Percentiles rank a stretch among this genome's conserved stretches.
Evolutionary conservation across 2,113 vertebrate genomes (phyloP).

Genomic region (Forbesichthys agassizii): DNA sequence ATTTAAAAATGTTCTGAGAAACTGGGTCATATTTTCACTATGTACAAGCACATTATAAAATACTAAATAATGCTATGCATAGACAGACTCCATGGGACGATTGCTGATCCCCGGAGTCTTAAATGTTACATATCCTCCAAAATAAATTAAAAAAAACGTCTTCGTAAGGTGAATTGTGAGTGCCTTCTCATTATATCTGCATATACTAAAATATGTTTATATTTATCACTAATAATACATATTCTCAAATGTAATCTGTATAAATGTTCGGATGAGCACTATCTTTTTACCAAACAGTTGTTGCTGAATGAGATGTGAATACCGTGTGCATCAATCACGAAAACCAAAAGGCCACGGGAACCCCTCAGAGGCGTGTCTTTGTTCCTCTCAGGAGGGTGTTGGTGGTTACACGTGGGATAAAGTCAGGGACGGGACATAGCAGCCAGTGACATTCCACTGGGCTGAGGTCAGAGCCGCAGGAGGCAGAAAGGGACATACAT

Average conservation of each 20-base stretch:
- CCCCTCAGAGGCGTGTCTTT: constrained; percentile 48
- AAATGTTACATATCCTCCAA: not conserved
- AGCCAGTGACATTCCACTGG: constrained; percentile 60
- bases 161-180: not conserved
- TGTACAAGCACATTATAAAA: not conserved
- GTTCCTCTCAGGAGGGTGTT: constrained; percentile 67
- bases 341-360: constrained; percentile 38
- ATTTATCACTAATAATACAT: not conserved
- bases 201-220: not conserved
- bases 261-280: not conserved
- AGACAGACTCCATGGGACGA: not conserved
- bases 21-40: not conserved
- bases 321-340: constrained; percentile 41
- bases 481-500: constrained; percentile 34
- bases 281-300: constrained; percentile 8
- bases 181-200: not conserved
- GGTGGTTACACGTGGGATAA: constrained; percentile 59
- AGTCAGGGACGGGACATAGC: constrained; percentile 64
- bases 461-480: constrained; percentile 67
- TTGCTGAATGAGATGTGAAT: constrained; percentile 13
- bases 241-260: not conserved
- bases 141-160: not conserved
- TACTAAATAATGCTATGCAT: not conserved
- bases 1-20: not conserved
- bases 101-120: not conserved